These are phyloP conservation scores for Clarias fuscus DNA, from an alignment of 2,797 vertebrate genomes.

Conservation along the genomic window DNA sequence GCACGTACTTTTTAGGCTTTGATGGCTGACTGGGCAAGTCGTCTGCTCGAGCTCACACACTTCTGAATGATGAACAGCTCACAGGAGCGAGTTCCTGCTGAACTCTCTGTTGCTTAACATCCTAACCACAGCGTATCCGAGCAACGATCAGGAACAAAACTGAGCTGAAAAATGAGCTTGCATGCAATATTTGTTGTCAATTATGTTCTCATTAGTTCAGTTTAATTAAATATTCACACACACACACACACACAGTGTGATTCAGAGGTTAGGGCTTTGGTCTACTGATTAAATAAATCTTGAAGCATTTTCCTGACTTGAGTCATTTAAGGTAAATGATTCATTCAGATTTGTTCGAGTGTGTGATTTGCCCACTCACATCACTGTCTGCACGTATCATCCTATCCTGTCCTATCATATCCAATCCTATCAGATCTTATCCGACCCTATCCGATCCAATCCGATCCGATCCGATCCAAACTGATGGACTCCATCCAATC, in stretches of 20 bases:
- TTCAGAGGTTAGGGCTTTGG: background rate
- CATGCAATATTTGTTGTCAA: background rate
- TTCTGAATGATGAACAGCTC: background rate
- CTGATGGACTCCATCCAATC: no score
- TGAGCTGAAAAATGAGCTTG: background rate
- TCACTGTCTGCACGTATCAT: background rate
- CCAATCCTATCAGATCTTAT: no score
- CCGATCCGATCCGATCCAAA: no score
- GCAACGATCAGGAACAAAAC: background rate
- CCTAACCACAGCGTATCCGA: no score
- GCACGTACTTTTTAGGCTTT: constrained; percentile 19
- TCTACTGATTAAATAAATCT: background rate
- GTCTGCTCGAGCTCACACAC: constrained; percentile 31
- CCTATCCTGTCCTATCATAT: background rate
- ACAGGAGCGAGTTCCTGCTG: background rate
- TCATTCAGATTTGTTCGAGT: background rate
- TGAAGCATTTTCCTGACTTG: background rate
- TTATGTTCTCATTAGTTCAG: background rate
- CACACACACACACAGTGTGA: no score
- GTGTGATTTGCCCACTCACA: background rate
- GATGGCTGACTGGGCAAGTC: constrained; percentile 24
- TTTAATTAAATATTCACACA: background rate
- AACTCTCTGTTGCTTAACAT: background rate
- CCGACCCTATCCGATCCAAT: no score
- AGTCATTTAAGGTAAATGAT: constrained; percentile 3